Evolutionary conservation across 2,888 invertebrate genomes (phyloP).

Genomic region (Chalcis sispes): DNA sequence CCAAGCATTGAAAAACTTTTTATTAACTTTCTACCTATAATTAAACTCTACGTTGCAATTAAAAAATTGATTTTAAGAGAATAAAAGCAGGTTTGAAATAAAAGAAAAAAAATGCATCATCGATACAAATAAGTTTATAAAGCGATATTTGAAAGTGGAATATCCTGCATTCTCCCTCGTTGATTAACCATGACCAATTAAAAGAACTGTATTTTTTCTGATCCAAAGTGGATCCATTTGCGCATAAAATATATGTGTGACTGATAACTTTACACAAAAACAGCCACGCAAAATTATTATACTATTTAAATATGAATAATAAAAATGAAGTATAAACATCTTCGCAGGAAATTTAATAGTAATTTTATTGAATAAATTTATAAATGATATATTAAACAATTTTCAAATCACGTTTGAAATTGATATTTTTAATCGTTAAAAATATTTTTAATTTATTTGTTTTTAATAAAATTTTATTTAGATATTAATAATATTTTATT

Average conservation of each 20-base stretch:
- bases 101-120: slow-evolving; percentile 48
- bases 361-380: no score
- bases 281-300: slow-evolving; percentile 25
- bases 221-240: not conserved
- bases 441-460: no score
- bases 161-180: slow-evolving; percentile 20
- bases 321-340: not conserved
- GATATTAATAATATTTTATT: no score
- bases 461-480: no score
- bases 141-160: slow-evolving; percentile 30
- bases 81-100: slow-evolving; percentile 20
- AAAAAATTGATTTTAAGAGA: slow-evolving; percentile 26
- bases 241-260: slow-evolving; percentile 7
- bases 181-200: slow-evolving; percentile 49
- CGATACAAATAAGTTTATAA: slow-evolving; percentile 31
- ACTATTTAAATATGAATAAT: not conserved
- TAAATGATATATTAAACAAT: no score
- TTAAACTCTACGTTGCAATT: not conserved
- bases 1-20: not conserved
- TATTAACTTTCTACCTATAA: slow-evolving; percentile 3
- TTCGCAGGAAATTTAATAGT: not conserved
- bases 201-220: not conserved
- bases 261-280: slow-evolving; percentile 18
- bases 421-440: no score
- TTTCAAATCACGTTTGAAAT: no score